Evolutionary conservation across 1,140 invertebrate species (phyloP).

Genomic region (Cherax quadricarinatus): DNA sequence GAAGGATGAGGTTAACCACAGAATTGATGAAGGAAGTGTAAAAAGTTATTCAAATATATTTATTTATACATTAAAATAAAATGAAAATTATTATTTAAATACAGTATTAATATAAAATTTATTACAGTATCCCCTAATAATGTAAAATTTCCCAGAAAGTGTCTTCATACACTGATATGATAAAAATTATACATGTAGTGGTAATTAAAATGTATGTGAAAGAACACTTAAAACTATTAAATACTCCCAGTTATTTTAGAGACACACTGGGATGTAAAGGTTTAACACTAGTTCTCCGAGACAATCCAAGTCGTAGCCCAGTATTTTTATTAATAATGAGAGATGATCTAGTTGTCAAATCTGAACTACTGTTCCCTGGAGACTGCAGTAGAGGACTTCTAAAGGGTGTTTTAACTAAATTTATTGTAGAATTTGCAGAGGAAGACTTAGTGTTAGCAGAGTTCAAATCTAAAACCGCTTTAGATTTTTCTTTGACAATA

Average conservation of each 20-base stretch:
- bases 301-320: constrained; percentile 16
- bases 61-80: neutral
- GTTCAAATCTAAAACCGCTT: neutral
- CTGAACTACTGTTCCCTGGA: neutral
- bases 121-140: too few species aligned
- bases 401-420: constrained; percentile 26
- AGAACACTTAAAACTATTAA: neutral
- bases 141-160: too few species aligned
- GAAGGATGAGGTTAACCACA: too few species aligned
- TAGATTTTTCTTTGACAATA: neutral
- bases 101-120: too few species aligned
- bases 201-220: too few species aligned
- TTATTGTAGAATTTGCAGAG: neutral
- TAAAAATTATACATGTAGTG: too few species aligned
- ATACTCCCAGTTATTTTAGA: neutral
- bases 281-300: neutral
- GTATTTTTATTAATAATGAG: neutral
- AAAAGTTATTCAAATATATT: too few species aligned
- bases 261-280: constrained; percentile 4
- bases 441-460: neutral
- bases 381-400: constrained; percentile 19
- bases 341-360: neutral
- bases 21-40: too few species aligned
- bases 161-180: too few species aligned
- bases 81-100: neutral